Conservation (phyloP, 53 echinoderm and acorn worm genomes). For the Temnopleurus reevesii region DNA sequence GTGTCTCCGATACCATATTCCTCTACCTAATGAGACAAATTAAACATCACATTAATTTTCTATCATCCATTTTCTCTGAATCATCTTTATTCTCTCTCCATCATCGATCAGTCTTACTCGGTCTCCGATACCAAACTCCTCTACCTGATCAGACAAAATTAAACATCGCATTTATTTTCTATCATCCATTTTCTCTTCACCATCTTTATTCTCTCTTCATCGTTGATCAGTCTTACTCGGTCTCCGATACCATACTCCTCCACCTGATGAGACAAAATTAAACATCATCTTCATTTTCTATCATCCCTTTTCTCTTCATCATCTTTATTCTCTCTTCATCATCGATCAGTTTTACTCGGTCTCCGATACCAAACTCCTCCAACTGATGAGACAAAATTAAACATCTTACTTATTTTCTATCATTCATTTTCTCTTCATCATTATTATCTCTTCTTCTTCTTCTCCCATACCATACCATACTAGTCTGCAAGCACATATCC, state of each 20-base stretch:
- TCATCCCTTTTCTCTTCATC: neutral
- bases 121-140: slow-evolving; percentile 12
- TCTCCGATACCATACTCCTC: slow-evolving; percentile 16
- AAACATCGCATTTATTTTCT: too few relatives aligned
- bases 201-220: neutral
- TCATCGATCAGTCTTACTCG: neutral
- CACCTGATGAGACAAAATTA: neutral
- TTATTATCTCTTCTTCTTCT: neutral
- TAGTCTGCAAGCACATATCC: too few relatives aligned
- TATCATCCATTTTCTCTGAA: neutral
- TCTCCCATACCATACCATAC: too few relatives aligned
- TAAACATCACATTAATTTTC: too few relatives aligned
- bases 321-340: neutral
- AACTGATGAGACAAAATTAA: neutral
- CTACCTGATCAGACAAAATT: neutral
- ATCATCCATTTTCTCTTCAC: neutral
- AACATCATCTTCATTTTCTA: too few relatives aligned
- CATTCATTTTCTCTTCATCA: neutral
- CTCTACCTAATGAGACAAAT: too few relatives aligned
- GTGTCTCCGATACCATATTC: too few relatives aligned
- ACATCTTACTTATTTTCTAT: too few relatives aligned
- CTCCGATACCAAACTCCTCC: slow-evolving; percentile 8
- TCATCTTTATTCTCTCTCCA: neutral
- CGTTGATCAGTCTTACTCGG: neutral
- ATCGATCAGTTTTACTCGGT: neutral